A percentile compares a stretch with the other conserved stretches of the same genome.
phyloP scores from a whole-genome alignment of 2,888 invertebrate species.

The Hirudinaria manillensis region DNA sequence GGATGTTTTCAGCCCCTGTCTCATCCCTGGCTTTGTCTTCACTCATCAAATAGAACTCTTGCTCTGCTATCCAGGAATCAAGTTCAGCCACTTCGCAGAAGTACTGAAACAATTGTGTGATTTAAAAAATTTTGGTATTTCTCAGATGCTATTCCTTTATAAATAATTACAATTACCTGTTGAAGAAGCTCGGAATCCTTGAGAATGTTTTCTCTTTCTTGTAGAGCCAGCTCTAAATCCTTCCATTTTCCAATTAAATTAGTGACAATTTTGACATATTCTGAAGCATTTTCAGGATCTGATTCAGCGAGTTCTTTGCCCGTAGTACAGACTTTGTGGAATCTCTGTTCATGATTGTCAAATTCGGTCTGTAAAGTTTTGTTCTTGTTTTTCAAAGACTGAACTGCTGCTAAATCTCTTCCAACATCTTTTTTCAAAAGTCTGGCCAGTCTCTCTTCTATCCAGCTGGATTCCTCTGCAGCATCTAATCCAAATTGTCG shows the following conservation, averaged over 20 bases:
- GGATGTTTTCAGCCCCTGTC: constrained; percentile 92
- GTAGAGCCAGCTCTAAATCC: constrained; percentile 84
- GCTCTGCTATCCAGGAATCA: constrained; percentile 99
- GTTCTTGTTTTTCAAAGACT: constrained; percentile 94
- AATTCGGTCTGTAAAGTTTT: constrained; percentile 84
- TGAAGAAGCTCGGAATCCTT: not conserved
- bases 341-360: constrained; percentile 81
- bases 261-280: constrained; percentile 79
- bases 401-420: constrained; percentile 87
- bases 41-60: constrained; percentile 99
- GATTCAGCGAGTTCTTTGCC: constrained; percentile 92
- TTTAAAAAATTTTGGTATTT: not conserved
- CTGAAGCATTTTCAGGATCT: constrained; percentile 82
- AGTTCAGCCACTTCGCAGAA: constrained; percentile 98
- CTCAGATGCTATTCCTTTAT: no score
- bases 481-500: constrained; percentile 85
- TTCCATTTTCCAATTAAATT: constrained; percentile 87
- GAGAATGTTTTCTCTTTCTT: constrained; percentile 74
- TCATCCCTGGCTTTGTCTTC: constrained; percentile 81
- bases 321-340: constrained; percentile 65
- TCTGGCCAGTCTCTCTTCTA: constrained; percentile 89
- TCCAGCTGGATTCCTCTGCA: constrained; percentile 97
- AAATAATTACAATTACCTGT: no score
- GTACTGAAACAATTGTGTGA: constrained; percentile 62
- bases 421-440: constrained; percentile 86